A percentile compares a stretch with the other conserved stretches of the same genome.
These are phyloP conservation scores for Onthophagus sagittarius DNA, from an alignment of 2,888 invertebrate species.

Conservation along the genomic window DNA sequence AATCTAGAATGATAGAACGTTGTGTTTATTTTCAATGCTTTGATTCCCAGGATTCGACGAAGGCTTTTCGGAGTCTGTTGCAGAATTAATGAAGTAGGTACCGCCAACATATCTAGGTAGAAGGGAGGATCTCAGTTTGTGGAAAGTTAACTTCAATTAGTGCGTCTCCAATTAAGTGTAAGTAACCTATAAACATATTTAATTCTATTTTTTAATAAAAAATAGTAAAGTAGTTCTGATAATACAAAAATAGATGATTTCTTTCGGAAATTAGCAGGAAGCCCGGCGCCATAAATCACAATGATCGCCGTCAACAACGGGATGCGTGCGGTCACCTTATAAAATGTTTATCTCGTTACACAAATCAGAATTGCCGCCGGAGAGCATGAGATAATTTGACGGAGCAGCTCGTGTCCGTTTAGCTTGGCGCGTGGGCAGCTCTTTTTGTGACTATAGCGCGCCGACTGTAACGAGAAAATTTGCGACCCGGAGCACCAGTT, in stretches of 20 bases:
- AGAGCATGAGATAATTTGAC: background rate
- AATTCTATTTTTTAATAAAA: background rate
- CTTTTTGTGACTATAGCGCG: background rate
- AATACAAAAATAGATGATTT: background rate
- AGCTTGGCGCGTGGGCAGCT: background rate
- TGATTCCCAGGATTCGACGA: too few species aligned
- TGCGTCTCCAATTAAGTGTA: too few species aligned
- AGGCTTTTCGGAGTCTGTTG: too few species aligned
- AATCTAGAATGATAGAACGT: too few species aligned
- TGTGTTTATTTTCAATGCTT: too few species aligned
- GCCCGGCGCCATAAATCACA: background rate
- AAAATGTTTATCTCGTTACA: background rate
- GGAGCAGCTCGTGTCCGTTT: background rate
- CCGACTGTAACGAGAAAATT: background rate
- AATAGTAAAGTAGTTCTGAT: background rate
- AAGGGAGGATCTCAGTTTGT: too few species aligned
- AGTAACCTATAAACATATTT: too few species aligned
- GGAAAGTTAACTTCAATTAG: too few species aligned
- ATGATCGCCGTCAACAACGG: background rate
- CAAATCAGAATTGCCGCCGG: background rate
- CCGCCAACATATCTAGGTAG: too few species aligned
- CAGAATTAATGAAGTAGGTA: too few species aligned
- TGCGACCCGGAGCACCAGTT: background rate
- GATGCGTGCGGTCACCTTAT: background rate
- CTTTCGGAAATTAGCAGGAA: background rate